Base-by-base conservation (phyloP, 2,888 invertebrate species). In the Rotaria macrura region DNA sequence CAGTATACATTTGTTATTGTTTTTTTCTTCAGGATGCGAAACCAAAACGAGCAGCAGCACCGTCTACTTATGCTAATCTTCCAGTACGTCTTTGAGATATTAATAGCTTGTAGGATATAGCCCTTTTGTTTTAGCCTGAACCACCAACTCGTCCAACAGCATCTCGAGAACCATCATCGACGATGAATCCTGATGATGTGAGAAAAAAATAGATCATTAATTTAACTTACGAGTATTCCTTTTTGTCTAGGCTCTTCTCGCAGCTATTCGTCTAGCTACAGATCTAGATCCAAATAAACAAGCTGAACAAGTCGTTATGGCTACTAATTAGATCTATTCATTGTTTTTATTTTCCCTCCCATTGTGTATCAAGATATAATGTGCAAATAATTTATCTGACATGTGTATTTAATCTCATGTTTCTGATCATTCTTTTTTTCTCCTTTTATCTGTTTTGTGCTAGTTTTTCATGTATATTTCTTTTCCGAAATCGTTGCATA, bases 271-370 rank as follows among this genome's bases (percentile, higher is more conserved):
- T 43, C 10, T 79, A 25, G 79, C 79, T 43, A 79, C 79, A 20
- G 79, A 79, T 79, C 79, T 79, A 12, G 79, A 79, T 79, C 79
- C 79, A 7, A 79, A 79, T n/a, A 79, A 43, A n/a, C 79, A 79
- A n/a, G 25, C 43, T 2, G 34, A 79, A 4, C 38, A 79, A 43
- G 6, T 79, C 9, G 79, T 79, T 79, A 79, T 79, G 38, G 43
- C 74, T 43, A 79, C 20, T 9, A 43, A 34, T 34, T 65, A 65
- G 34, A 65, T 12, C 47, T 47, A 47, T 4, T 1, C n/a, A n/a
- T n/a, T 47, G 47, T 47, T 47, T 47, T 1, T 47, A 47, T 14
- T 47, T 47, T 47, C 10, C 9, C 14, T 47, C 47, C 47, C 47
- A n/a, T n/a, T n/a, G n/a, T n/a, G n/a, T n/a, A n/a, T n/a, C n/a